These are phyloP conservation scores for Gobius niger DNA, from an alignment of 2,113 vertebrate species.

Conservation along the genomic window DNA sequence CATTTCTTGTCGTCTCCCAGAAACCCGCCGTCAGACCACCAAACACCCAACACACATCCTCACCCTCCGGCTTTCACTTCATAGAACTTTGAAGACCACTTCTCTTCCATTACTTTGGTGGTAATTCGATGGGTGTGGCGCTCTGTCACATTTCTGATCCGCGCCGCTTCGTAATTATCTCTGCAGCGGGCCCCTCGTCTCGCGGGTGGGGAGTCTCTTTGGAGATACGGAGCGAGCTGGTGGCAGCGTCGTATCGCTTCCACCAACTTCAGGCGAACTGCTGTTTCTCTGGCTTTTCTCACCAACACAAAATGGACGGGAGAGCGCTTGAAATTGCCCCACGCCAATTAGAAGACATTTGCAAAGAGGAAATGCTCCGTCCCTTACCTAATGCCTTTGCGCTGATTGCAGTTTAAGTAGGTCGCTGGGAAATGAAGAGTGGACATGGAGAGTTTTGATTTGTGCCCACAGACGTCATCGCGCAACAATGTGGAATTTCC, in stretches of 20 bases:
- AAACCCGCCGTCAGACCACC: background rate
- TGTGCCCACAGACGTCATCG: constrained; percentile 48
- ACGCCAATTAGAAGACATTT: constrained; percentile 21
- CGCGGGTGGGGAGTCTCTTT: constrained; percentile 26
- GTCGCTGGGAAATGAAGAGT: constrained; percentile 8
- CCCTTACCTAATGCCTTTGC: constrained; percentile 20
- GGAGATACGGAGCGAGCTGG: constrained; percentile 14
- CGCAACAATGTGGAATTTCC: constrained; percentile 72
- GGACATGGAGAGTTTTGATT: constrained; percentile 14
- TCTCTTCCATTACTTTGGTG: constrained; percentile 8
- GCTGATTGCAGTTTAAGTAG: constrained; percentile 11
- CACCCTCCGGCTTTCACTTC: background rate
- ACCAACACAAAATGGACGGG: background rate
- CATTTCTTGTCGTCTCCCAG: background rate
- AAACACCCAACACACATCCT: background rate
- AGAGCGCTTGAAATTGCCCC: constrained; percentile 5
- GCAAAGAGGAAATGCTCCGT: constrained; percentile 21
- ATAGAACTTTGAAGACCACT: background rate
- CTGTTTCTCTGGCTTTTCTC: constrained; percentile 16
- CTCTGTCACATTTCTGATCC: constrained; percentile 49
- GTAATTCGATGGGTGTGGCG: constrained; percentile 40
- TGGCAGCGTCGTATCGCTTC: constrained; percentile 17
- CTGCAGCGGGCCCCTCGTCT: constrained; percentile 38
- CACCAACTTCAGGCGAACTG: constrained; percentile 17
- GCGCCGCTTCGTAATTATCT: constrained; percentile 49